Percentiles rank a stretch among this genome's conserved stretches.
phyloP scores from a whole-genome alignment of 2,113 vertebrate genomes.

The Caranx ignobilis region DNA sequence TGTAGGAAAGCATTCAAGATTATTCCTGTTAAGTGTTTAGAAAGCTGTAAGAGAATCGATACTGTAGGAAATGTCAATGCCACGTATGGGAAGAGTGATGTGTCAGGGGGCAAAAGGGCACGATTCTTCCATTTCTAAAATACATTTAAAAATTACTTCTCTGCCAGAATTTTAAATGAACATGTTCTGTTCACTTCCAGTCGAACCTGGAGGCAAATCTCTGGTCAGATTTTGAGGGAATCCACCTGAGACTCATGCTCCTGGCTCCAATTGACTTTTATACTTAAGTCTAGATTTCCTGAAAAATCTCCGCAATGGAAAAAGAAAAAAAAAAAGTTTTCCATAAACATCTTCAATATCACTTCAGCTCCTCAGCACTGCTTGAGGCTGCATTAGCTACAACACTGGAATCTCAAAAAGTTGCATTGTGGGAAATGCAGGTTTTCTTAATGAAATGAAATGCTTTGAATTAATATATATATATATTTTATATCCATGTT shows the following conservation, averaged over 20 bases:
- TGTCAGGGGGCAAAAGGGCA: background rate
- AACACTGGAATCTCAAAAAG: too few species aligned
- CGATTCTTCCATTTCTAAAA: background rate
- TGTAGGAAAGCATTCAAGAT: slow-evolving; percentile 2
- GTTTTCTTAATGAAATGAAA: background rate
- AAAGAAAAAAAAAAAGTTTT: background rate
- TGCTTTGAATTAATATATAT: background rate
- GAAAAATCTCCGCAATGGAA: background rate
- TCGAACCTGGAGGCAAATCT: background rate
- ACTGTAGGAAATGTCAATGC: background rate
- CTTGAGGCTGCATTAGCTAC: background rate
- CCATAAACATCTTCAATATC: background rate
- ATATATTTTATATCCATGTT: background rate
- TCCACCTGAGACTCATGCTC: background rate
- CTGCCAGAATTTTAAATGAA: background rate
- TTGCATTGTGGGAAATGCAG: slow-evolving; percentile 14
- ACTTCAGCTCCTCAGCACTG: background rate
- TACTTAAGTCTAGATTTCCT: background rate
- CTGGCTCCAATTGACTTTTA: too few species aligned
- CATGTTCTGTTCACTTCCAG: slow-evolving; percentile 1
- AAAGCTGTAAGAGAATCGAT: background rate
- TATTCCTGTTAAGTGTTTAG: slow-evolving; percentile 18
- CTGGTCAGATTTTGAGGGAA: slow-evolving; percentile 9
- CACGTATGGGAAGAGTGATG: background rate
- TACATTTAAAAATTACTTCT: slow-evolving; percentile 4